A percentile compares a stretch with the other conserved stretches of the same genome.
Conservation (phyloP, 2,888 invertebrate genomes). For the Hedya salicella region DNA sequence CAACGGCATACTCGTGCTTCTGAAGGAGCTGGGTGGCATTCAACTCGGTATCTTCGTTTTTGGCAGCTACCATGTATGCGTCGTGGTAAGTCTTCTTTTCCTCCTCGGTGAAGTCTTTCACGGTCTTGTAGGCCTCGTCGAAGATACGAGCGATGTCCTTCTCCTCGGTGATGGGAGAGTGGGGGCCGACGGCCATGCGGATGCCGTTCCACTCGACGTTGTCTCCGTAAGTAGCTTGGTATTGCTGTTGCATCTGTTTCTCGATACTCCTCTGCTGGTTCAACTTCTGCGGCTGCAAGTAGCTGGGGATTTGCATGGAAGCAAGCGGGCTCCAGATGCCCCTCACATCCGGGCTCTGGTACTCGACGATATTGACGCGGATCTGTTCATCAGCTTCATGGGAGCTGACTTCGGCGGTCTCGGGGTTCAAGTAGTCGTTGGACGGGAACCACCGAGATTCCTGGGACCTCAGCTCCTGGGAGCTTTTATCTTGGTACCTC, state of each 20-base stretch:
- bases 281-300: slow-evolving; percentile 8
- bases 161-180: slow-evolving; percentile 51
- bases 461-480: slow-evolving; percentile 31
- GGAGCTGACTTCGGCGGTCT: slow-evolving; percentile 37
- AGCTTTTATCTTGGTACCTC: slow-evolving; percentile 44
- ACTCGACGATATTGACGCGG: slow-evolving; percentile 45
- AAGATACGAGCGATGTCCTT: slow-evolving; percentile 68
- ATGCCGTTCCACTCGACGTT: slow-evolving; percentile 60
- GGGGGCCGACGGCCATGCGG: slow-evolving; percentile 56
- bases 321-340: slow-evolving; percentile 54
- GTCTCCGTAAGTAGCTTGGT: slow-evolving; percentile 52
- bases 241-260: slow-evolving; percentile 12
- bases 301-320: slow-evolving; percentile 26
- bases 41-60: slow-evolving; percentile 53
- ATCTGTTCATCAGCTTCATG: slow-evolving; percentile 27
- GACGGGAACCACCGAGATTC: background rate
- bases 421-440: slow-evolving; percentile 12
- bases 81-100: slow-evolving; percentile 65
- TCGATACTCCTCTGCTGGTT: slow-evolving; percentile 11
- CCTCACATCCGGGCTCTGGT: slow-evolving; percentile 45
- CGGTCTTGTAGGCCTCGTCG: slow-evolving; percentile 64
- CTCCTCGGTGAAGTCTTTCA: slow-evolving; percentile 63
- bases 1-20: slow-evolving; percentile 68
- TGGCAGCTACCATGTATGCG: slow-evolving; percentile 52
- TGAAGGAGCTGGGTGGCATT: slow-evolving; percentile 68